A percentile compares a stretch with the other conserved stretches of the same genome.
phyloP scores from a whole-genome alignment of 2,888 invertebrate genomes.

The Iphiclides podalirius region DNA sequence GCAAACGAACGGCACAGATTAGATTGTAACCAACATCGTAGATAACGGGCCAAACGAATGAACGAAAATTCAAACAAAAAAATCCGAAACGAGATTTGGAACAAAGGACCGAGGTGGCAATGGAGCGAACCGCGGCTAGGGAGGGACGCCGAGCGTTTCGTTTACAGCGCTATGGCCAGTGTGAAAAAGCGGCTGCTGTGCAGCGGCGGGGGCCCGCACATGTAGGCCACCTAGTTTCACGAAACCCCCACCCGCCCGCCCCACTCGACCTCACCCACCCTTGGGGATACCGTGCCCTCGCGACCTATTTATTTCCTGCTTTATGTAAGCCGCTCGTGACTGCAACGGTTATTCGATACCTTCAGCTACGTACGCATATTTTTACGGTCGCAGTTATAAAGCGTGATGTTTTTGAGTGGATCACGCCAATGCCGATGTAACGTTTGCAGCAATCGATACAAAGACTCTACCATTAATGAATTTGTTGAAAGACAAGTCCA shows the following conservation, averaged over 20 bases:
- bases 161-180: conserved; percentile 40
- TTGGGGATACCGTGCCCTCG: conserved; percentile 40
- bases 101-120: conserved; percentile 2
- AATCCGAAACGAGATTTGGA: too few species aligned
- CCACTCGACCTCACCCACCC: conserved; percentile 24
- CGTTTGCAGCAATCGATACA: too few species aligned
- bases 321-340: conserved; percentile 44
- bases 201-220: conserved; percentile 40
- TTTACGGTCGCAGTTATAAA: conserved; percentile 5
- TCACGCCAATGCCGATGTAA: too few species aligned
- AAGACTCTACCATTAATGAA: too few species aligned
- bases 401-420: too few species aligned
- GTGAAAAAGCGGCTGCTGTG: conserved; percentile 42
- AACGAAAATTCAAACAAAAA: too few species aligned
- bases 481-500: too few species aligned
- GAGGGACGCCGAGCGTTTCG: conserved; percentile 40
- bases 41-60: too few species aligned
- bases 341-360: conserved; percentile 31
- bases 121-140: conserved; percentile 8
- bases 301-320: conserved; percentile 63
- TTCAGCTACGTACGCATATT: conserved; percentile 16
- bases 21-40: too few species aligned
- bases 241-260: conserved; percentile 25
- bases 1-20: too few species aligned
- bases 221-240: conserved; percentile 64